These are phyloP conservation scores for Hippocampus zosterae DNA, from an alignment of 2,113 vertebrate genomes.

Conservation along the genomic window DNA sequence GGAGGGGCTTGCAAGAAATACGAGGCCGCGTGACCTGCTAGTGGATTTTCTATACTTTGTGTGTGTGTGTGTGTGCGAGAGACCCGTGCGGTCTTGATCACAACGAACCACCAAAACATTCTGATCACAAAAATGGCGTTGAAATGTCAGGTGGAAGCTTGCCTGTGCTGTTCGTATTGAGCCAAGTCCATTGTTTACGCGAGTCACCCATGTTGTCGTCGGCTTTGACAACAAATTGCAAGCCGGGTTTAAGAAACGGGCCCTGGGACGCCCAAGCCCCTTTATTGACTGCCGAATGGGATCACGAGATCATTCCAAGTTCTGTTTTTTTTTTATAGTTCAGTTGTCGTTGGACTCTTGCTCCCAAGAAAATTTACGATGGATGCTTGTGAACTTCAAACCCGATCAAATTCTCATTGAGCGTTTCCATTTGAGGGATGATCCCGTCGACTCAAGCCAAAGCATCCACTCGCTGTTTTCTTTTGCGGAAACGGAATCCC, in stretches of 20 bases:
- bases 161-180: too few relatives aligned
- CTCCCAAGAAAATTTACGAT: not conserved
- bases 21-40: not conserved
- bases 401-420: constrained; percentile 21
- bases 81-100: constrained; percentile 4
- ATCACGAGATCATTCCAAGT: constrained; percentile 2
- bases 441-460: constrained; percentile 1
- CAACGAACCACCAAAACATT: too few relatives aligned
- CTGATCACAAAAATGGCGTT: too few relatives aligned
- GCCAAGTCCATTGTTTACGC: too few relatives aligned
- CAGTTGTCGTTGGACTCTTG: not conserved
- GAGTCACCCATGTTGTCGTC: too few relatives aligned
- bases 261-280: not conserved
- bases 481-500: constrained; percentile 9
- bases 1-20: constrained; percentile 39
- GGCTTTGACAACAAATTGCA: too few relatives aligned
- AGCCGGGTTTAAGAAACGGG: constrained; percentile 27
- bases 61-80: not conserved
- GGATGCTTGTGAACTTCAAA: not conserved
- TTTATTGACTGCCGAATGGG: not conserved
- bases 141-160: too few relatives aligned
- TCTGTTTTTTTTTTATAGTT: not conserved
- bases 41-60: not conserved
- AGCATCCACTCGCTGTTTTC: constrained; percentile 10
- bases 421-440: constrained; percentile 29